Evolutionary conservation across 2,797 vertebrate species (phyloP).

Genomic region (Calcarius lapponicus): DNA sequence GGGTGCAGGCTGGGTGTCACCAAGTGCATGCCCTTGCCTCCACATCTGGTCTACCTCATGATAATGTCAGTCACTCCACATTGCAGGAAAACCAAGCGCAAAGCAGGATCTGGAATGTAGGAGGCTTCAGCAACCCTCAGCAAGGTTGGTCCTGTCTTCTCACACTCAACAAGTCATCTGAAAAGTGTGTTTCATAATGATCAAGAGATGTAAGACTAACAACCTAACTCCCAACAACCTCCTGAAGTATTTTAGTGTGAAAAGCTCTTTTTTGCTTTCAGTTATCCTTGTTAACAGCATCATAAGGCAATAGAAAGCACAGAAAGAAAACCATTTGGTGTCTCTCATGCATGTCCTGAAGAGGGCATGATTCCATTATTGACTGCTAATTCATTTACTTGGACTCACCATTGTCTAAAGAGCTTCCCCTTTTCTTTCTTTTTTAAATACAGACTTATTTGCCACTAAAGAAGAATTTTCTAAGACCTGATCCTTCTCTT

Average conservation of each 20-base stretch:
- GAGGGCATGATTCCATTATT: background rate
- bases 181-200: background rate
- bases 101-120: background rate
- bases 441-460: background rate
- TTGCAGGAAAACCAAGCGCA: background rate
- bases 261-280: background rate
- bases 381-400: background rate
- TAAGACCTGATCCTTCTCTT: background rate
- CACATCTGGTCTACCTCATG: background rate
- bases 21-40: background rate
- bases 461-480: background rate
- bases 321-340: background rate
- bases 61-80: background rate
- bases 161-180: background rate
- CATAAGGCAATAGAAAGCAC: background rate
- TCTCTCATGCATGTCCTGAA: background rate
- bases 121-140: background rate
- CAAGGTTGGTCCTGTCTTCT: background rate
- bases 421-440: background rate
- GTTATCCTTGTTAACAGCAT: background rate
- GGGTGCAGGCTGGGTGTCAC: background rate
- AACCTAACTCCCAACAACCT: background rate
- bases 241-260: background rate
- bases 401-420: background rate
- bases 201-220: background rate